Conservation (phyloP, 2,113 vertebrate species). For the Hucho hucho region DNA sequence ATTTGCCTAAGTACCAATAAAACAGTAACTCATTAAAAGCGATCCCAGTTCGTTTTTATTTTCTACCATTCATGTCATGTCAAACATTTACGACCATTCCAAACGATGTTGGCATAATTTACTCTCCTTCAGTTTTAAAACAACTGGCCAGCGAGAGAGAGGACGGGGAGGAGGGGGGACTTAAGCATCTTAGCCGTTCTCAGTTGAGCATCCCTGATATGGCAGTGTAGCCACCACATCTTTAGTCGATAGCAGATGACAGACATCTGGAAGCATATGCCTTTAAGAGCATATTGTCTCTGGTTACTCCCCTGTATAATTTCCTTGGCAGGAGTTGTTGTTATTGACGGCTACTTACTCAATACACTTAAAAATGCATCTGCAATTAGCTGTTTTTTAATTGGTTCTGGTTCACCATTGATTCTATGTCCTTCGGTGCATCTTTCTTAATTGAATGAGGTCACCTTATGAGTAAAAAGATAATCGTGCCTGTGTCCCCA, state of each 20-base stretch:
- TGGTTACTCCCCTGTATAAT: conserved; percentile 36
- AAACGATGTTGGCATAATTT: conserved; percentile 23
- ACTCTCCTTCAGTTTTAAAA: conserved; percentile 14
- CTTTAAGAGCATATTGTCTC: conserved; percentile 43
- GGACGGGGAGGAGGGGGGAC: not conserved
- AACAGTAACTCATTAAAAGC: conserved; percentile 9
- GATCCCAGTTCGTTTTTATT: conserved; percentile 8
- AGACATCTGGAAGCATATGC: conserved; percentile 19
- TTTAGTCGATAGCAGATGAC: conserved; percentile 7
- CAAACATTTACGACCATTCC: conserved; percentile 8
- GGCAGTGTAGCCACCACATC: not conserved
- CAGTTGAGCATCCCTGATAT: not conserved
- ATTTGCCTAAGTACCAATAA: conserved; percentile 24
- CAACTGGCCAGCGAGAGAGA: conserved; percentile 10
- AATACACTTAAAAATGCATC: conserved; percentile 74
- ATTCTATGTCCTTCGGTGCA: conserved; percentile 59
- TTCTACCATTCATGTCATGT: conserved; percentile 23
- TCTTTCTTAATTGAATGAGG: conserved; percentile 63
- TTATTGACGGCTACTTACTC: conserved; percentile 68
- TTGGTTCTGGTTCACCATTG: conserved; percentile 68
- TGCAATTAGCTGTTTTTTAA: conserved; percentile 72
- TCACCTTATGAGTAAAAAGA: conserved; percentile 60
- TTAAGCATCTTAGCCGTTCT: not conserved
- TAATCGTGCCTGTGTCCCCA: conserved; percentile 43
- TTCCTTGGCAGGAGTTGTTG: conserved; percentile 58